A percentile compares a stretch with the other conserved stretches of the same genome.
Conservation (phyloP, 1,140 invertebrate species). For the Sycobia sp. region DNA sequence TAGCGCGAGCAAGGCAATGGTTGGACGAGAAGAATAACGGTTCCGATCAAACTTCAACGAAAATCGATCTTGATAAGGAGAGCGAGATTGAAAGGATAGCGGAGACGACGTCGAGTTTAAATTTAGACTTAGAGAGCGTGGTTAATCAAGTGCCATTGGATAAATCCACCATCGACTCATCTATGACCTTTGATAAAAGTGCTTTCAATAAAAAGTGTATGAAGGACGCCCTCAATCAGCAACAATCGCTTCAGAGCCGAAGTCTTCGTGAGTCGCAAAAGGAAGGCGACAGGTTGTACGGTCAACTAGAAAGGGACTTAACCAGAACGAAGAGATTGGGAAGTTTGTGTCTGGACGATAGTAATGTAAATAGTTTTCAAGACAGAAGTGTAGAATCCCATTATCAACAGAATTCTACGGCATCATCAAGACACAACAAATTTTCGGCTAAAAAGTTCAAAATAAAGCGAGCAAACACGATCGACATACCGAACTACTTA, state of each 20-base stretch:
- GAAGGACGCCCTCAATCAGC: slow-evolving; percentile 58
- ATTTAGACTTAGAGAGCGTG: background rate
- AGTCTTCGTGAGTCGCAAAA: background rate
- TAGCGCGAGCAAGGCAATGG: slow-evolving; percentile 75
- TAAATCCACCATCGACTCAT: background rate
- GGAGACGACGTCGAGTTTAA: background rate
- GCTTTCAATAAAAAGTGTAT: slow-evolving; percentile 49
- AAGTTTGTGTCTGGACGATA: slow-evolving; percentile 39
- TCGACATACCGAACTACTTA: slow-evolving; percentile 79
- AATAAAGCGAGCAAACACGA: slow-evolving; percentile 86
- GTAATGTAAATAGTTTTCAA: slow-evolving; percentile 24
- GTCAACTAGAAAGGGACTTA: slow-evolving; percentile 23
- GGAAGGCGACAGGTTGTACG: slow-evolving; percentile 30
- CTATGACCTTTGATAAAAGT: background rate
- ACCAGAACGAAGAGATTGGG: slow-evolving; percentile 7
- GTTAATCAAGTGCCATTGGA: background rate
- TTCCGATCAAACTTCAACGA: background rate
- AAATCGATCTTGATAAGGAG: slow-evolving; percentile 1
- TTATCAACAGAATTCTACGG: slow-evolving; percentile 35
- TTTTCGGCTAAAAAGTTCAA: slow-evolving; percentile 73
- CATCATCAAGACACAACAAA: slow-evolving; percentile 55
- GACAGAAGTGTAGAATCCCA: slow-evolving; percentile 24
- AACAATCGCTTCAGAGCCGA: slow-evolving; percentile 51
- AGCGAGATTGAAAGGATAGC: background rate
- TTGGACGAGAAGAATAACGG: slow-evolving; percentile 66